These are phyloP conservation scores for Oplegnathus fasciatus DNA, from an alignment of 2,113 vertebrate species.

Conservation along the genomic window DNA sequence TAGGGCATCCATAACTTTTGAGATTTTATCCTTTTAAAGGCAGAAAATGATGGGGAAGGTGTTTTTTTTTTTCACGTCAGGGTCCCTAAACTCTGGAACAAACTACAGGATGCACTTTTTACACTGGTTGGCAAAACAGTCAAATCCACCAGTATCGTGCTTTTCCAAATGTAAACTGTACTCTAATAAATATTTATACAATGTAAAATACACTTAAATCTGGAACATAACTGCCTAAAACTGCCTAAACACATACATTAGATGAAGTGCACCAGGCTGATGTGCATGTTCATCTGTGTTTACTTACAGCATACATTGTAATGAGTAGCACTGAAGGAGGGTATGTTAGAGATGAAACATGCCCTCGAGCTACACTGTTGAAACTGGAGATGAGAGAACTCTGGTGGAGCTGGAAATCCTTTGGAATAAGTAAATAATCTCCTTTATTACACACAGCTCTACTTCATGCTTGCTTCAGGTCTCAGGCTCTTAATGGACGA, in stretches of 20 bases:
- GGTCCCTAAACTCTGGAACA: neutral
- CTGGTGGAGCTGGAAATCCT: slow-evolving; percentile 53
- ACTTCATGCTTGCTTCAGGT: slow-evolving; percentile 51
- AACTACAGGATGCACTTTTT: neutral
- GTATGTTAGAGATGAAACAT: slow-evolving; percentile 42
- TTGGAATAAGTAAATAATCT: slow-evolving; percentile 65
- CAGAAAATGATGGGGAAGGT: neutral
- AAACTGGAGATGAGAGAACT: slow-evolving; percentile 51
- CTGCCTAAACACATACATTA: neutral
- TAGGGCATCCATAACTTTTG: neutral
- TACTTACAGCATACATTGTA: slow-evolving; percentile 13
- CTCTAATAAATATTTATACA: neutral
- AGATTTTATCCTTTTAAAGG: neutral
- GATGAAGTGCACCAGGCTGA: neutral
- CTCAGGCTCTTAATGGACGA: slow-evolving; percentile 51
- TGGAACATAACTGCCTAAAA: neutral
- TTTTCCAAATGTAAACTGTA: neutral
- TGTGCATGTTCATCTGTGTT: slow-evolving; percentile 22
- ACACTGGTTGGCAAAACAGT: neutral
- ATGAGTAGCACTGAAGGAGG: slow-evolving; percentile 6
- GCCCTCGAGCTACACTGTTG: slow-evolving; percentile 33
- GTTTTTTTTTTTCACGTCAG: neutral
- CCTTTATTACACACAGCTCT: slow-evolving; percentile 50
- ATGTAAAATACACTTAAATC: neutral
- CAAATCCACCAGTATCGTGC: neutral